A percentile compares a stretch with the other conserved stretches of the same genome.
phyloP scores from a whole-genome alignment of 2,797 vertebrate genomes.

The Miichthys miiuy region DNA sequence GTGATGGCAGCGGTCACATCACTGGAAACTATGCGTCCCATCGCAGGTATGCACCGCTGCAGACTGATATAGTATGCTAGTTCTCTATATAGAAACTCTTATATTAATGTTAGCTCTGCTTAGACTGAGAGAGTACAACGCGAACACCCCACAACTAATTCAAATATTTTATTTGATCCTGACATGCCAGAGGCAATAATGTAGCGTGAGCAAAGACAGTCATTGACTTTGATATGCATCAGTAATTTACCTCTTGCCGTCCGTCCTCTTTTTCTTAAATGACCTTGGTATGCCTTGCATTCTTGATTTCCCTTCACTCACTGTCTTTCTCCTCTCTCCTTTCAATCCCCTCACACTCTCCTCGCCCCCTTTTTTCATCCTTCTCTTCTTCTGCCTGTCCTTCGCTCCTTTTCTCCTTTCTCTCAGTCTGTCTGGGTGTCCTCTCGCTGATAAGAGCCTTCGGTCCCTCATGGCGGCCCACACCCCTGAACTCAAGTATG shows the following conservation, averaged over 20 bases:
- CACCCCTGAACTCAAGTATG: constrained; percentile 99
- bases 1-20: constrained; percentile 98
- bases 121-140: constrained; percentile 45
- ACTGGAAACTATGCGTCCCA: constrained; percentile 99
- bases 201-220: constrained; percentile 59
- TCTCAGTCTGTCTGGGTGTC: constrained; percentile 99
- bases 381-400: constrained; percentile 48
- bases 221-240: constrained; percentile 75
- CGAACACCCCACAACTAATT: constrained; percentile 45
- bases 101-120: constrained; percentile 29
- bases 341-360: constrained; percentile 51
- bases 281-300: constrained; percentile 79
- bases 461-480: constrained; percentile 99
- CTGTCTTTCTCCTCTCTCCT: constrained; percentile 59
- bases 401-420: constrained; percentile 42
- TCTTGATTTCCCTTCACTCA: constrained; percentile 80
- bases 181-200: constrained; percentile 64
- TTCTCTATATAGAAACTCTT: constrained; percentile 23
- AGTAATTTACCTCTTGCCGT: constrained; percentile 75
- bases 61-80: neutral
- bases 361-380: constrained; percentile 54
- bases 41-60: constrained; percentile 88
- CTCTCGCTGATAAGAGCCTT: constrained; percentile 99
- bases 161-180: constrained; percentile 69
- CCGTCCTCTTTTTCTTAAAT: constrained; percentile 76